phyloP scores from a whole-genome alignment of 2,888 invertebrate genomes.

The Nemurella pictetii region DNA sequence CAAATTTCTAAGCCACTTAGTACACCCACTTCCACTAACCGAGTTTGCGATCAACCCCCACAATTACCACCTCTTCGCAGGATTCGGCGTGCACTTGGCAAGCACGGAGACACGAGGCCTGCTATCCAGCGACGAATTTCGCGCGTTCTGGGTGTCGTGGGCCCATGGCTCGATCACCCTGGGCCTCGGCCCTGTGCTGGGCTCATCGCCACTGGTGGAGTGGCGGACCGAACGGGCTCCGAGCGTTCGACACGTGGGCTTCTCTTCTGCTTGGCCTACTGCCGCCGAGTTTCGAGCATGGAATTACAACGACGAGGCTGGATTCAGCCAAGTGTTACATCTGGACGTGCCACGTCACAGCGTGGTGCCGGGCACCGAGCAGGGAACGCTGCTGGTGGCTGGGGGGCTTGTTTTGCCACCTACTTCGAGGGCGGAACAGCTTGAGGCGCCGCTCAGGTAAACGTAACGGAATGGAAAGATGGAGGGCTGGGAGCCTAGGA shows the following conservation, averaged over 20 bases:
- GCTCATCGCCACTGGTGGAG: conserved; percentile 60
- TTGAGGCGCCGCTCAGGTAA: conserved; percentile 37
- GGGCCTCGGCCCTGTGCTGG: conserved; percentile 61
- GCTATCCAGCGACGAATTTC: conserved; percentile 61
- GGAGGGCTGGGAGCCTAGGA: too few relatives aligned
- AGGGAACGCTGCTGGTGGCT: conserved; percentile 62
- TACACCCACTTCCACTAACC: too few relatives aligned
- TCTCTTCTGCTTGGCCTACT: conserved; percentile 66
- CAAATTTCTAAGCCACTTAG: too few relatives aligned
- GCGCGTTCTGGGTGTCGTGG: conserved; percentile 71
- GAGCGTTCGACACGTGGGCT: conserved; percentile 64
- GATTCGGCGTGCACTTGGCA: conserved; percentile 64
- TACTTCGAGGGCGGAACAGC: conserved; percentile 8
- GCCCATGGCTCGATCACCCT: conserved; percentile 62
- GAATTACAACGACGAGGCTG: conserved; percentile 72
- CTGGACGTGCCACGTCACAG: conserved; percentile 63
- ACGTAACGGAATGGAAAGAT: too few relatives aligned
- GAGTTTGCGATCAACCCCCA: too few relatives aligned
- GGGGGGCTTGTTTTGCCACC: conserved; percentile 64
- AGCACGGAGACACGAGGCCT: conserved; percentile 62
- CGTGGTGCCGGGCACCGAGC: conserved; percentile 67
- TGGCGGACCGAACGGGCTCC: conserved; percentile 64
- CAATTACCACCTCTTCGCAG: conserved; percentile 53
- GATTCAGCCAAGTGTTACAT: conserved; percentile 69
- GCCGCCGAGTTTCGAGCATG: conserved; percentile 68